Conservation (phyloP, 2,888 invertebrate species). For the Drosophila meridionalis region DNA sequence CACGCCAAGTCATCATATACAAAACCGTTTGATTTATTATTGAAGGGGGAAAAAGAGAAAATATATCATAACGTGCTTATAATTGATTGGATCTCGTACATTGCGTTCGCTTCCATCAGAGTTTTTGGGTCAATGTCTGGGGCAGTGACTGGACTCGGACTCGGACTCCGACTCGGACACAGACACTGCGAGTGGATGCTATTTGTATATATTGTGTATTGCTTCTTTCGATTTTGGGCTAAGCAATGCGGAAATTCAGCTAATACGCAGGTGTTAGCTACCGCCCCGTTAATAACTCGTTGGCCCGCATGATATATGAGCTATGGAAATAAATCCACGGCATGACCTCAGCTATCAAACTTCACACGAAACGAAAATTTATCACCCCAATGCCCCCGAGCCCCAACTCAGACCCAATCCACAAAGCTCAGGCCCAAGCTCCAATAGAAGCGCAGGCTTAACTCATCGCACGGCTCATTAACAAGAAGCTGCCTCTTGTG, state of each 20-base stretch:
- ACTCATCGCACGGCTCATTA: conserved; percentile 69
- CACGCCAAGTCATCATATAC: conserved; percentile 71
- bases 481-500: conserved; percentile 77
- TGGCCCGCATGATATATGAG: conserved; percentile 71
- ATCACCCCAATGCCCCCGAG: conserved; percentile 39
- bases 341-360: conserved; percentile 78
- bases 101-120: conserved; percentile 40
- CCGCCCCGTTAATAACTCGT: conserved; percentile 70
- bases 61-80: conserved; percentile 57
- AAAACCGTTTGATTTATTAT: conserved; percentile 61
- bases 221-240: conserved; percentile 20
- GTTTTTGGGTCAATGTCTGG: conserved; percentile 61
- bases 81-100: conserved; percentile 62
- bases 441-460: conserved; percentile 51
- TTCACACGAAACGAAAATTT: conserved; percentile 73
- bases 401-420: neutral
- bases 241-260: conserved; percentile 73
- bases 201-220: neutral
- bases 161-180: neutral
- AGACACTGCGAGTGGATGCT: neutral
- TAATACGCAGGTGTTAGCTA: conserved; percentile 77
- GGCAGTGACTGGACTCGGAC: conserved; percentile 45
- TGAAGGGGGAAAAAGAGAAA: conserved; percentile 54
- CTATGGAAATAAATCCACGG: conserved; percentile 76
- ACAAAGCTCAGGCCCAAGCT: conserved; percentile 1